phyloP scores from a whole-genome alignment of 2,113 vertebrate genomes.

The Notarius lentiginosus region DNA sequence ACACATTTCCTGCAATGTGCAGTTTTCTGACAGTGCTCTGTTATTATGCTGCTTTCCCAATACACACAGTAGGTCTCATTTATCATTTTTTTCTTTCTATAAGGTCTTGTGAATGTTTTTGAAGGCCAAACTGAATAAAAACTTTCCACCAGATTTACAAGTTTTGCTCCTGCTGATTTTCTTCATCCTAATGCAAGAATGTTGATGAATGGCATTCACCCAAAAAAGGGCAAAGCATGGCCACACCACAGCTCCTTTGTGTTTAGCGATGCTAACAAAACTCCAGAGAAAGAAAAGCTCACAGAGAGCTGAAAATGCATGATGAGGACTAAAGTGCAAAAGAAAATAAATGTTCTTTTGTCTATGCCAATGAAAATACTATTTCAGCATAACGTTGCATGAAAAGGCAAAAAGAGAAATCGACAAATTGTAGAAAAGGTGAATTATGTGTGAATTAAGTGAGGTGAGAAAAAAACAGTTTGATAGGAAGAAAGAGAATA shows the following conservation, averaged over 20 bases:
- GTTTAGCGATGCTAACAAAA: neutral
- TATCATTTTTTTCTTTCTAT: neutral
- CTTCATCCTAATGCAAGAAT: neutral
- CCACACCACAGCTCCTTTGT: neutral
- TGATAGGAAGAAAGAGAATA: neutral
- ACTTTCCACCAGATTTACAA: neutral
- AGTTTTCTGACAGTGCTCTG: neutral
- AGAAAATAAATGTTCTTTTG: neutral
- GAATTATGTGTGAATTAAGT: neutral
- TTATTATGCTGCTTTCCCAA: neutral
- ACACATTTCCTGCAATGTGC: neutral
- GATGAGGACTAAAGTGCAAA: neutral
- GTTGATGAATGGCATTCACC: neutral
- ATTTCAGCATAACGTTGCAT: neutral
- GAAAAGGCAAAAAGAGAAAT: neutral
- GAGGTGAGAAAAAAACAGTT: neutral
- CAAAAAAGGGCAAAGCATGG: neutral
- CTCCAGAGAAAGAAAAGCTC: neutral
- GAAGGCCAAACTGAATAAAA: neutral
- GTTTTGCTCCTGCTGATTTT: neutral
- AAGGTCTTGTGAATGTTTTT: neutral
- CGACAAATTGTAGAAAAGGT: neutral
- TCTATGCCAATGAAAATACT: neutral
- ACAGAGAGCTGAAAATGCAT: neutral
- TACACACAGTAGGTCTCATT: neutral